phyloP scores from a whole-genome alignment of 1,140 invertebrate genomes.

The Drosophila suzukii region DNA sequence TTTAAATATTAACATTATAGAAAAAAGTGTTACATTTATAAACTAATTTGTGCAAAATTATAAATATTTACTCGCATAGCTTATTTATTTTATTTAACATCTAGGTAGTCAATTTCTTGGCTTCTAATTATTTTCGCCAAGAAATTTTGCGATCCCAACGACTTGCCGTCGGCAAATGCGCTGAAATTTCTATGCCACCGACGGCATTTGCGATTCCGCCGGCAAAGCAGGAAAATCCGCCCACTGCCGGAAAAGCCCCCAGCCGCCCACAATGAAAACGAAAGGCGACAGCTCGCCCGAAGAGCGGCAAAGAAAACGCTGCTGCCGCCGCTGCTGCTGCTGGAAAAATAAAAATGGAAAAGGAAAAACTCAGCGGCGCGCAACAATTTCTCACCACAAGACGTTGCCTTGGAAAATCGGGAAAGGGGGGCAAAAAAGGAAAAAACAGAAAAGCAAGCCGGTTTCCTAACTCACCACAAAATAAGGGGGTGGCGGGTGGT shows the following conservation, averaged over 20 bases:
- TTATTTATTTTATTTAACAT: too few species aligned
- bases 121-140: neutral
- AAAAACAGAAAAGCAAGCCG: constrained; percentile 34
- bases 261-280: constrained; percentile 62
- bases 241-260: constrained; percentile 3
- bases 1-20: too few species aligned
- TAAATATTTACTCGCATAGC: too few species aligned
- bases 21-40: too few species aligned
- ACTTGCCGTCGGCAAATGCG: constrained; percentile 61
- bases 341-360: constrained; percentile 19
- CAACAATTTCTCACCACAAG: constrained; percentile 79
- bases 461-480: constrained; percentile 74
- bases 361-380: constrained; percentile 59
- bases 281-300: constrained; percentile 54
- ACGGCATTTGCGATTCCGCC: constrained; percentile 53
- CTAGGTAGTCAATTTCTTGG: too few species aligned
- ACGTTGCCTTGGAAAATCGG: constrained; percentile 68
- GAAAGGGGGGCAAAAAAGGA: constrained; percentile 11
- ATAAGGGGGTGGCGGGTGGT: constrained; percentile 22
- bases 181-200: constrained; percentile 46
- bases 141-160: neutral
- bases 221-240: constrained; percentile 12
- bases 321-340: neutral
- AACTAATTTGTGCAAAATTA: too few species aligned
- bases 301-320: constrained; percentile 38